Evolutionary conservation across 1,140 invertebrate species (phyloP), one percentile per base, ranked within the genome.

Genomic region (Drosophila pectinifera): DNA sequence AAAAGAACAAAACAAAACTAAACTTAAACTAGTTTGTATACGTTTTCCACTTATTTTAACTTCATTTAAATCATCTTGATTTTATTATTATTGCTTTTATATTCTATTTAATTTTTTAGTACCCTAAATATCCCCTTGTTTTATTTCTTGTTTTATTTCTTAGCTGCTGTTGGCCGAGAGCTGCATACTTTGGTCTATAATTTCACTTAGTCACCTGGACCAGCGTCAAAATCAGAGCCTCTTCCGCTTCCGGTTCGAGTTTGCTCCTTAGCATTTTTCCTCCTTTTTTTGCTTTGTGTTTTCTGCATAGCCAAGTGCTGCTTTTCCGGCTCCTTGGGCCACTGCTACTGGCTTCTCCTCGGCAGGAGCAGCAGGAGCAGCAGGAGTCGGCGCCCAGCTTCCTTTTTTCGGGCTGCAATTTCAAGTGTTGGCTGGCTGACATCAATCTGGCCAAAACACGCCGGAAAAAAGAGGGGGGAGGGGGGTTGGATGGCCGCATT

Each of bases 381-480:
- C 36, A n/a, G 13, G 20, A 24, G 45, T n/a, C 43, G 43, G 13
- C 34, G 22, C 22, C 18, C 55, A 45, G 55, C 57, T 28, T 43
- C 43, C 43, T 31, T 43, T 48, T 74, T 75, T 55, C 36, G 18
- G 56, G 72, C 77, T 85, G 81, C 77, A 80, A 80, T 80, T 80
- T 85, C 81, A 77, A 84, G 81, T 84, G 81, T 68, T 80, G 77
- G 73, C 80, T 74, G 73, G 43, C 77, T 84, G 81, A 77, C 80
- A 84, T 84, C 80, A 85, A 85, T 80, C 77, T 85, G 81, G 56
- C 64, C 79, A 73, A 73, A 73, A 62, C 80, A 78, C 55, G 76
- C 46, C 22, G 64, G 55, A 46, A 53, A 36, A 74, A 53, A 31
- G n/a, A 45, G 31, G 70, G 43, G 28, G 16, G 41, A 20, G 2